Evolutionary conservation across 2,113 vertebrate genomes (phyloP).

Genomic region (Strix uralensis): DNA sequence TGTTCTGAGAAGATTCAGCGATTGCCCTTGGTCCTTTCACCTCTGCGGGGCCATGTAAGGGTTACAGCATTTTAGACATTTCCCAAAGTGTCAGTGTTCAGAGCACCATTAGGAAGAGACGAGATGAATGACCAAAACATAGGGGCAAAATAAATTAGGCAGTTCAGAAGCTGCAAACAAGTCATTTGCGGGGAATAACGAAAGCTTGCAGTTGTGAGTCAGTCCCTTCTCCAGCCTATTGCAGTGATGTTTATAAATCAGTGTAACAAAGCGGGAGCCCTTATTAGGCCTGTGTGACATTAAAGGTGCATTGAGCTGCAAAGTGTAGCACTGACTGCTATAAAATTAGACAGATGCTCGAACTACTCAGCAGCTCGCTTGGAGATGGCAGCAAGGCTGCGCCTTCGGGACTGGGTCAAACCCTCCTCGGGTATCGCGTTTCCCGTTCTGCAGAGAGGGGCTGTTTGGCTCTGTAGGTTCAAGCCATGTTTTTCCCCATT

Average conservation of each 20-base stretch:
- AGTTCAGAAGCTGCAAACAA: constrained; percentile 13
- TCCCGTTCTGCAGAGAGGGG: not conserved
- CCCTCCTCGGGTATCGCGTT: accelerated
- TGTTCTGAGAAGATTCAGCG: constrained; percentile 49
- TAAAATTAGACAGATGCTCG: not conserved
- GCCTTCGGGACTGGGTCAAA: not conserved
- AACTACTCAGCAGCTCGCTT: not conserved
- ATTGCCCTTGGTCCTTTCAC: constrained; percentile 55
- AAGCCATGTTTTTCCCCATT: not conserved
- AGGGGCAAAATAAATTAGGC: constrained; percentile 59
- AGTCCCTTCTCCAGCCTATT: not conserved
- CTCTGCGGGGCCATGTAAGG: not conserved
- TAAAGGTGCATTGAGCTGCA: not conserved
- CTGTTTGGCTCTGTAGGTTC: not conserved
- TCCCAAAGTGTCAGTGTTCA: constrained; percentile 23
- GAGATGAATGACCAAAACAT: constrained; percentile 52
- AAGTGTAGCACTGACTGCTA: not conserved
- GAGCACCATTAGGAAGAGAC: constrained; percentile 44
- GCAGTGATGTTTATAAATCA: constrained; percentile 30
- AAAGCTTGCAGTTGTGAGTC: not conserved
- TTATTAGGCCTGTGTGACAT: not conserved
- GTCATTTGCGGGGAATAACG: not conserved
- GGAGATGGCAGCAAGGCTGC: not conserved
- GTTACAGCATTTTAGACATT: constrained; percentile 45
- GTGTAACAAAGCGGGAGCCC: not conserved